phyloP scores from a whole-genome alignment of 2,888 invertebrate species.

The Papilio elwesi region DNA sequence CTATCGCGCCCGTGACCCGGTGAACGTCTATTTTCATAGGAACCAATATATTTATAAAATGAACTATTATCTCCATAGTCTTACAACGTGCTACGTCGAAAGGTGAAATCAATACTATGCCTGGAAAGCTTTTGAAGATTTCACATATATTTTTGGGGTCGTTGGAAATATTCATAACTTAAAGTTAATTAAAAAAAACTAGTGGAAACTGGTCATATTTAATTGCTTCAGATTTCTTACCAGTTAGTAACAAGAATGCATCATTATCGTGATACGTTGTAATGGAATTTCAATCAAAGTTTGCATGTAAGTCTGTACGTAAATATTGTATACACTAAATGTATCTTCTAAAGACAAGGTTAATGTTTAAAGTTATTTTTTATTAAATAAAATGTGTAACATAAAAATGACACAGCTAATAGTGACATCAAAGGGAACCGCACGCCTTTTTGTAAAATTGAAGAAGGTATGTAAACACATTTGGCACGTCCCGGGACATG shows the following conservation, averaged over 20 bases:
- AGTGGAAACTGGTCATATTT: too few species aligned
- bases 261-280: not conserved
- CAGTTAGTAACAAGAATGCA: not conserved
- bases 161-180: too few species aligned
- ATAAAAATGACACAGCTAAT: not conserved
- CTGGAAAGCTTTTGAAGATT: not conserved
- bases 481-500: conserved; percentile 2
- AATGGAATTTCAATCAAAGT: too few species aligned
- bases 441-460: conserved; percentile 23
- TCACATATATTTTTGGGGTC: not conserved
- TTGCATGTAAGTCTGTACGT: too few species aligned
- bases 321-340: too few species aligned
- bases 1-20: conserved; percentile 1
- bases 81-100: not conserved
- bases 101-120: not conserved
- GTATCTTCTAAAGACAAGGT: not conserved
- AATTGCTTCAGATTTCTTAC: not conserved
- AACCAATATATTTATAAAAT: conserved; percentile 25
- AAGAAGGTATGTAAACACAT: conserved; percentile 12
- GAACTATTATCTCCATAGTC: not conserved
- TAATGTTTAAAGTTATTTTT: not conserved
- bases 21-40: not conserved
- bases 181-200: too few species aligned
- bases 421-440: conserved; percentile 8
- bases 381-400: conserved; percentile 1